Conservation (phyloP, 2,113 vertebrate species). For the Bubalus kerabau region DNA sequence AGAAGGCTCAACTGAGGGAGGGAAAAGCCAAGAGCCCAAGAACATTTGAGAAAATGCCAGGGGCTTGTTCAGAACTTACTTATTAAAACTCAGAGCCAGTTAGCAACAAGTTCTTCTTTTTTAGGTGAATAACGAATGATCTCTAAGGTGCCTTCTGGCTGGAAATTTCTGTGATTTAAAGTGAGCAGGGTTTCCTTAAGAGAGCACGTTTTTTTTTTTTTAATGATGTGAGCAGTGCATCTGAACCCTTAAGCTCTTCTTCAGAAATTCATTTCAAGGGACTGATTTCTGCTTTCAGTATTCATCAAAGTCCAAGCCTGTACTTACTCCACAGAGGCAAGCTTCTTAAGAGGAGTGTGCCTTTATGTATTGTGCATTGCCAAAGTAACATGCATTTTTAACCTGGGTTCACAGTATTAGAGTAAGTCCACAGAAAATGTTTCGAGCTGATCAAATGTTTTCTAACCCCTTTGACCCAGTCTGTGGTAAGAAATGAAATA, state of each 20-base stretch:
- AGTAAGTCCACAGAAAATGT: background rate
- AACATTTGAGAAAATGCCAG: constrained; percentile 34
- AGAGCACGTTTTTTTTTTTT: constrained; percentile 50
- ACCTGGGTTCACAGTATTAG: background rate
- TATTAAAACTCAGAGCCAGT: constrained; percentile 48
- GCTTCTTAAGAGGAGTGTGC: background rate
- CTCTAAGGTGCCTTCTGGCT: constrained; percentile 30
- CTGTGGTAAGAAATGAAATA: background rate
- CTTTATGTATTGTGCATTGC: background rate
- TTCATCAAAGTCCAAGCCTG: constrained; percentile 54
- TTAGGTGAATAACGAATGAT: constrained; percentile 49
- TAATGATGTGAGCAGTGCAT: constrained; percentile 53
- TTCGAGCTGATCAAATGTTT: background rate
- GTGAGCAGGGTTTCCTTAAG: constrained; percentile 32
- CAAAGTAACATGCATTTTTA: background rate
- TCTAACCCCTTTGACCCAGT: background rate
- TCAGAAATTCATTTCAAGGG: constrained; percentile 65
- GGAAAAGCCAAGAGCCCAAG: background rate
- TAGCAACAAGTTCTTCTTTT: constrained; percentile 41
- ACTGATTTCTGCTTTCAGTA: constrained; percentile 56
- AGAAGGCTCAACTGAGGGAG: background rate
- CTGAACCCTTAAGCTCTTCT: constrained; percentile 58
- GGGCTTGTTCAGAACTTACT: constrained; percentile 39
- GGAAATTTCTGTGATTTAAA: constrained; percentile 56
- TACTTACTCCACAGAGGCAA: background rate